Evolutionary conservation across 2,113 vertebrate genomes (phyloP), one percentile per base, ranked within the genome.

Genomic region (Hippolais icterina): DNA sequence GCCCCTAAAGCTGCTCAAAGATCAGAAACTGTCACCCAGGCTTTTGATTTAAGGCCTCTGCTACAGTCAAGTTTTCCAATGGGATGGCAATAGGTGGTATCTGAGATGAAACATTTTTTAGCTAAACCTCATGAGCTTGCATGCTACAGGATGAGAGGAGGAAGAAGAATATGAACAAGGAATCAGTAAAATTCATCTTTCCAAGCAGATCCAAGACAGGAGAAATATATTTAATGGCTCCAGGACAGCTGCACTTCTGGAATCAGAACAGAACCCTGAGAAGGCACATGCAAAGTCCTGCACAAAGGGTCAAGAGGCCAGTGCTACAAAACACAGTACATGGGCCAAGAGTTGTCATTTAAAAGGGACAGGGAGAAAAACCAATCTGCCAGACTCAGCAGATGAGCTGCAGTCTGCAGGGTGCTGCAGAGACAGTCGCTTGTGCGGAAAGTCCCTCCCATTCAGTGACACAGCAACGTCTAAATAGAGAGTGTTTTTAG

Each of bases 41-140:
- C 18, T 89, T 96, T 87, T 96, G 52, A 88, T 93, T 90, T 77
- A 92, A 90, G 76, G n/a, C n/a, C 44, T 83, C 49, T 90, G 42
- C 60, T 66, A 27, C 44, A 60, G 68, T 59, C 69, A 90, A 8
- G 37, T 81, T 84, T 94, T 92, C 79, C 85, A 87, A 13, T 53
- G 69, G 77, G 64, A 71, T 42, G 41, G 56, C 68, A 90, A 78
- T 54, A 90, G 79, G 52, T 70, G 61, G 49, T 78, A 94, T 60
- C 56, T 41, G 13, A 79, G 28, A 72, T 70, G 35, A 84, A 78
- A 71, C 31, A 22, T 28, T 66, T 90, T 76, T 68, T 50, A 92
- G 29, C 39, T 78, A 56, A 70, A 70, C 46, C 76, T 87, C 79
- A 53, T 23, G 54, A 86, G 49, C 44, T 77, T 74, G 68, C 13